These are phyloP conservation scores for Eurypyga helias DNA, from an alignment of 2,113 vertebrate species.

Conservation along the genomic window DNA sequence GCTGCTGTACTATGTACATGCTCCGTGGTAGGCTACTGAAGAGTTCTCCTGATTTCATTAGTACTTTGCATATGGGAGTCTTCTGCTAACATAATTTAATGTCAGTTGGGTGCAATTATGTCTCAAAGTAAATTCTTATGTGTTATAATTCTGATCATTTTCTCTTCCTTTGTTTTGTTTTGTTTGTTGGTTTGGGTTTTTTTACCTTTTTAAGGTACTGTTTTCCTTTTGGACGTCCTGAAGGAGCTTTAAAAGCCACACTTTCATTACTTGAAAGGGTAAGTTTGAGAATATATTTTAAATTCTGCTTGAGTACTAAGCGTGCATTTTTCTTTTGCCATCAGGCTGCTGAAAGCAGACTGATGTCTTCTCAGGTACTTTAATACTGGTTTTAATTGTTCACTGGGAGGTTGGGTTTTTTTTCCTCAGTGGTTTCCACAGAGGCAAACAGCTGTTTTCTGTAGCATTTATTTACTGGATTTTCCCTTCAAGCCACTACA, in stretches of 20 bases:
- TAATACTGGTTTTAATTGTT: neutral
- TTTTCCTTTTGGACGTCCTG: constrained; percentile 97
- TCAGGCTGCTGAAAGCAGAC: neutral
- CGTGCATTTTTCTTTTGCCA: neutral
- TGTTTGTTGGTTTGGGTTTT: neutral
- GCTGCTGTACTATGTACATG: neutral
- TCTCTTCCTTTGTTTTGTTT: neutral
- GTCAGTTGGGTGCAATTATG: neutral
- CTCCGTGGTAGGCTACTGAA: neutral
- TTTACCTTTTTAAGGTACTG: constrained; percentile 87
- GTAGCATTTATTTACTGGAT: neutral
- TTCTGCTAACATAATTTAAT: neutral
- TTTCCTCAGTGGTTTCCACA: neutral
- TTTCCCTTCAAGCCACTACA: neutral
- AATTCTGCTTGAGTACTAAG: neutral
- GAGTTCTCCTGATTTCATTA: neutral
- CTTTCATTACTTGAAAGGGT: constrained; percentile 97
- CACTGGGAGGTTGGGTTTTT: neutral
- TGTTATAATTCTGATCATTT: neutral
- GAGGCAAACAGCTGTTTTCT: neutral
- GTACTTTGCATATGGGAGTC: neutral
- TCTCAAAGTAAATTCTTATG: neutral
- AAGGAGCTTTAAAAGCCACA: constrained; percentile 97
- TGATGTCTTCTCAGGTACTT: neutral
- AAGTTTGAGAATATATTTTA: constrained; percentile 53